Percentiles rank a stretch among this genome's conserved stretches.
These are phyloP conservation scores for Semicossyphus pulcher DNA, from an alignment of 2,113 vertebrate species.

Conservation along the genomic window DNA sequence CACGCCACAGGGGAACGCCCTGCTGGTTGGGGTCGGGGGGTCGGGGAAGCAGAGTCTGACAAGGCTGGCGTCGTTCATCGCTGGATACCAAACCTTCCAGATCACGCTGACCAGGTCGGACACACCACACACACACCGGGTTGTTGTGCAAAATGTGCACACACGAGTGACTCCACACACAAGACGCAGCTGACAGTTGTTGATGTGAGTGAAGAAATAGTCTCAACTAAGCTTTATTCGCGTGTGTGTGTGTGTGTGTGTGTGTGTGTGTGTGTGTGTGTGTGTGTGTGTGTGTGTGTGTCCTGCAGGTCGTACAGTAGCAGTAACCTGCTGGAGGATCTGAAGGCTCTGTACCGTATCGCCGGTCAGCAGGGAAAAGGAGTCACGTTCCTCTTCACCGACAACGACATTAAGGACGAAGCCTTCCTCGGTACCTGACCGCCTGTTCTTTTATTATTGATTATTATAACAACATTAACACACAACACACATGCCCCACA, in stretches of 20 bases:
- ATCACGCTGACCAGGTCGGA: slow-evolving; percentile 87
- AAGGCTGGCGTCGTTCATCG: slow-evolving; percentile 85
- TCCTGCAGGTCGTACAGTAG: slow-evolving; percentile 82
- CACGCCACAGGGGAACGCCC: slow-evolving; percentile 86
- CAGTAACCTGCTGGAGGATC: slow-evolving; percentile 88
- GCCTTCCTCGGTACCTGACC: slow-evolving; percentile 79
- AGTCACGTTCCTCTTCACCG: slow-evolving; percentile 87
- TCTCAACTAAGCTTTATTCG: too few relatives aligned
- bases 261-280: neutral
- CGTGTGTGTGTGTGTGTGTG: neutral
- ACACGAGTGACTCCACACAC: too few relatives aligned
- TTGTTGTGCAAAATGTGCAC: too few relatives aligned
- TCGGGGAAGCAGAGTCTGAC: slow-evolving; percentile 90
- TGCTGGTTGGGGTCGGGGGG: slow-evolving; percentile 89
- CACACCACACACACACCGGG: too few relatives aligned
- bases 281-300: slow-evolving; percentile 28
- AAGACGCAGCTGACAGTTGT: too few relatives aligned
- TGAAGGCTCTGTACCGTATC: slow-evolving; percentile 86
- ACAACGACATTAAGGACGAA: slow-evolving; percentile 90
- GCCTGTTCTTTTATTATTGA: neutral
- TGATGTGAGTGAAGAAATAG: too few relatives aligned
- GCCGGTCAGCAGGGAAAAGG: slow-evolving; percentile 87
- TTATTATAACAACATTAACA: too few relatives aligned
- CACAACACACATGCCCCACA: too few relatives aligned
- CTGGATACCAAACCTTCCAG: slow-evolving; percentile 88